Conservation (phyloP, 1,140 invertebrate species). For the Caerostris darwini region DNA sequence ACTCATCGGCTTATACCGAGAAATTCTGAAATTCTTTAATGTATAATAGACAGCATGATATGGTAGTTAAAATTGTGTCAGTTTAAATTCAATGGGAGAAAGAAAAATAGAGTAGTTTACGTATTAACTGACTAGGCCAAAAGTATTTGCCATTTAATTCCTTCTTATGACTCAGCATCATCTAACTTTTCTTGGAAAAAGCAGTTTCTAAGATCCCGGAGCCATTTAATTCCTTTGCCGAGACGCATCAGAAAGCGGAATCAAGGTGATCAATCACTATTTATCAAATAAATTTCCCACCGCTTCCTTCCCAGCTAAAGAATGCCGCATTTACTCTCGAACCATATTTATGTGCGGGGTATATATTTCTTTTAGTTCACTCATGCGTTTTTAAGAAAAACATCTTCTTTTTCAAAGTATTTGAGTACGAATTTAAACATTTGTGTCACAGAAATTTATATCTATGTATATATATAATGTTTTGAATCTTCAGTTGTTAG, state of each 20-base stretch:
- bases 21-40: too few species aligned
- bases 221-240: background rate
- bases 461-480: too few species aligned
- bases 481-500: too few species aligned
- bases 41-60: too few species aligned
- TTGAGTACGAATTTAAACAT: too few species aligned
- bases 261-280: background rate
- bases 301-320: background rate
- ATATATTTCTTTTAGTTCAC: background rate
- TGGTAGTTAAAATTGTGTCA: too few species aligned
- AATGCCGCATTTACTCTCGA: background rate
- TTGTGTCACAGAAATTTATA: too few species aligned
- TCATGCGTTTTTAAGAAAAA: background rate
- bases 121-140: background rate
- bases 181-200: background rate
- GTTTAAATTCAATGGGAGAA: too few species aligned
- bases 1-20: too few species aligned
- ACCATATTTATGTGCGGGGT: background rate
- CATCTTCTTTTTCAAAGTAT: too few species aligned
- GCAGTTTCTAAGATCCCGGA: background rate
- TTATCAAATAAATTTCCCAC: slow-evolving; percentile 5
- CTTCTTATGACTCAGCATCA: background rate
- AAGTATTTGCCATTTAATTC: background rate
- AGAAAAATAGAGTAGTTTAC: too few species aligned
- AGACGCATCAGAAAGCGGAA: background rate